phyloP scores from a whole-genome alignment of 2,113 vertebrate species.

The Marmota monax region DNA sequence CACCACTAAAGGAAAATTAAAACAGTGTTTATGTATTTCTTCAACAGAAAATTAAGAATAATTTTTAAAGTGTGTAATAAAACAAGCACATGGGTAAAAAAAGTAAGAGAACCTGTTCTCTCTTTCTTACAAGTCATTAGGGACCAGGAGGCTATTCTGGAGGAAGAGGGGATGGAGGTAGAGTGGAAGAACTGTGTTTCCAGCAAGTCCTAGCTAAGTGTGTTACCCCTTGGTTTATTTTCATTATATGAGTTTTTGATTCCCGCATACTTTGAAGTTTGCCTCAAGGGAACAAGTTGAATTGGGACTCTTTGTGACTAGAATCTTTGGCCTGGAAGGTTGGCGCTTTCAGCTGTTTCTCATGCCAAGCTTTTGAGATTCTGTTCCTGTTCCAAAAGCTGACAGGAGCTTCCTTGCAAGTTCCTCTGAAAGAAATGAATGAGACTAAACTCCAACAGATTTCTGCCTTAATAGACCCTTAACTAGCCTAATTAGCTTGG shows the following conservation, averaged over 20 bases:
- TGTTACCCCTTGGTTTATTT: conserved; percentile 71
- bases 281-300: conserved; percentile 80
- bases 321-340: conserved; percentile 78
- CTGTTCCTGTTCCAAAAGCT: conserved; percentile 80
- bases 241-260: conserved; percentile 77
- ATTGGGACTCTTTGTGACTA: conserved; percentile 81
- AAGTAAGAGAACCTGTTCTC: conserved; percentile 11
- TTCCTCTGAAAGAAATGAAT: conserved; percentile 81
- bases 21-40: neutral
- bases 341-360: conserved; percentile 74
- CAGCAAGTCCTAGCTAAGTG: conserved; percentile 57
- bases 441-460: conserved; percentile 78
- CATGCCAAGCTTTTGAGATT: conserved; percentile 81
- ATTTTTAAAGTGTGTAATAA: neutral
- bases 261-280: conserved; percentile 81
- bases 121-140: neutral
- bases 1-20: neutral
- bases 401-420: conserved; percentile 82
- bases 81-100: too few species aligned
- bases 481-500: conserved; percentile 79
- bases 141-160: neutral
- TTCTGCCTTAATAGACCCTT: conserved; percentile 75
- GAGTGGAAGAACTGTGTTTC: conserved; percentile 51
- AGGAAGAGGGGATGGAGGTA: conserved; percentile 27
- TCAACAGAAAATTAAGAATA: neutral